A percentile compares a stretch with the other conserved stretches of the same genome.
These are phyloP conservation scores for Gryllus bimaculatus DNA, from an alignment of 1,140 invertebrate species.

Conservation along the genomic window DNA sequence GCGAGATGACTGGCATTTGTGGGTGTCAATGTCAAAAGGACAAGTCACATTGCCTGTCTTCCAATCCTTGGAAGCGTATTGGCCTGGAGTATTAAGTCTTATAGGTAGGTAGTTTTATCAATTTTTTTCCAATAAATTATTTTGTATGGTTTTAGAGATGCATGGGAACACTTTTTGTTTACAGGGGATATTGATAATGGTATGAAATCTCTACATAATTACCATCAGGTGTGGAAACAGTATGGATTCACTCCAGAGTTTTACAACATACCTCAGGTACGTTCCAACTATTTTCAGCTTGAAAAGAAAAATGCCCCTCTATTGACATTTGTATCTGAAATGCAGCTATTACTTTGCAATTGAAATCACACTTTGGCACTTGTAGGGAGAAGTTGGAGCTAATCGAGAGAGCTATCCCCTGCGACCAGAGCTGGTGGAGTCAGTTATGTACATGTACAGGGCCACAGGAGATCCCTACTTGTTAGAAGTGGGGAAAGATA, in stretches of 20 bases:
- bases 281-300: not conserved
- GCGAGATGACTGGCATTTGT: slow-evolving; percentile 91
- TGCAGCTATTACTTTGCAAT: not conserved
- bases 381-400: slow-evolving; percentile 57
- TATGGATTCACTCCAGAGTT: slow-evolving; percentile 97
- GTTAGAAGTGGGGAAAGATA: slow-evolving; percentile 81
- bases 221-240: slow-evolving; percentile 91
- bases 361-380: not conserved
- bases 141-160: not conserved
- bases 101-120: slow-evolving; percentile 46
- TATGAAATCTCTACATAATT: slow-evolving; percentile 89
- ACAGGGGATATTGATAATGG: slow-evolving; percentile 82
- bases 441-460: slow-evolving; percentile 91
- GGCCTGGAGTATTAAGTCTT: slow-evolving; percentile 91
- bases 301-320: not conserved
- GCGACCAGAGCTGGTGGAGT: slow-evolving; percentile 91
- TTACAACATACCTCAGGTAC: slow-evolving; percentile 78
- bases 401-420: slow-evolving; percentile 91
- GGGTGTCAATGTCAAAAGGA: slow-evolving; percentile 93
- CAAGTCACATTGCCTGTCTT: slow-evolving; percentile 93
- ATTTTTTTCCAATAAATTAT: not conserved
- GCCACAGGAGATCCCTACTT: slow-evolving; percentile 88
- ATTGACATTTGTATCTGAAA: not conserved
- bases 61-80: slow-evolving; percentile 96
- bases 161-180: slow-evolving; percentile 25